Evolutionary conservation across 2,888 invertebrate species (phyloP).

Genomic region (Parasteatoda lunata): DNA sequence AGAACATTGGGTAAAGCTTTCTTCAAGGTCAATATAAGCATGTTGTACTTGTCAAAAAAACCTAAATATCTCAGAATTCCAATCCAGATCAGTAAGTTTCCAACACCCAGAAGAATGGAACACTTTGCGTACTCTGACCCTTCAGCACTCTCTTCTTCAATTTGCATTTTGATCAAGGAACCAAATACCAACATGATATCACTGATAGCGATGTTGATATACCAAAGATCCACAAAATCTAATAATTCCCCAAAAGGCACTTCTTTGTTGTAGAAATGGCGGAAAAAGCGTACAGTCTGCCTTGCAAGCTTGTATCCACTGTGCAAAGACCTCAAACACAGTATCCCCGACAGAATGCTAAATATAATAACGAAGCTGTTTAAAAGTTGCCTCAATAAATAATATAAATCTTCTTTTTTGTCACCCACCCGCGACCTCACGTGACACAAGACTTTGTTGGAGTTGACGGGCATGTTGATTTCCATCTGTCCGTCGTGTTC

Average conservation of each 20-base stretch:
- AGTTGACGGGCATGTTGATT: constrained; percentile 84
- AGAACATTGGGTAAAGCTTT: constrained; percentile 96
- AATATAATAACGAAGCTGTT: constrained; percentile 74
- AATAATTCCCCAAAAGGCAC: constrained; percentile 85
- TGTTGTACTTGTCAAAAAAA: constrained; percentile 98
- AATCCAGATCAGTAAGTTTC: constrained; percentile 97
- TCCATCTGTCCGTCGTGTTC: constrained; percentile 96
- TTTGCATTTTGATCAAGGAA: constrained; percentile 93
- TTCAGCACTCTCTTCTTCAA: constrained; percentile 86
- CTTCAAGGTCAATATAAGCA: constrained; percentile 95
- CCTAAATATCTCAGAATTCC: constrained; percentile 96
- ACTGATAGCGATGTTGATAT: constrained; percentile 96
- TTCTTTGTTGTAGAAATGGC: constrained; percentile 80
- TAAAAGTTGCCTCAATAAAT: constrained; percentile 69
- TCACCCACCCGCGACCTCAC: constrained; percentile 82
- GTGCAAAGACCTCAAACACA: constrained; percentile 93
- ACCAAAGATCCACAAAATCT: constrained; percentile 97
- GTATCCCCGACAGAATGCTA: constrained; percentile 81
- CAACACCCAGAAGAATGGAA: constrained; percentile 93
- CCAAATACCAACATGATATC: constrained; percentile 94
- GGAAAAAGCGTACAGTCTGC: constrained; percentile 79
- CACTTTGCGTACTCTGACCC: constrained; percentile 95
- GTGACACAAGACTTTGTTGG: constrained; percentile 84
- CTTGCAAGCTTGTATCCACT: constrained; percentile 85
- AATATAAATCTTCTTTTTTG: constrained; percentile 36